Percentiles rank a stretch among this genome's conserved stretches.
Conservation (phyloP, 1,140 invertebrate species). For the Eubasilissa regina region DNA sequence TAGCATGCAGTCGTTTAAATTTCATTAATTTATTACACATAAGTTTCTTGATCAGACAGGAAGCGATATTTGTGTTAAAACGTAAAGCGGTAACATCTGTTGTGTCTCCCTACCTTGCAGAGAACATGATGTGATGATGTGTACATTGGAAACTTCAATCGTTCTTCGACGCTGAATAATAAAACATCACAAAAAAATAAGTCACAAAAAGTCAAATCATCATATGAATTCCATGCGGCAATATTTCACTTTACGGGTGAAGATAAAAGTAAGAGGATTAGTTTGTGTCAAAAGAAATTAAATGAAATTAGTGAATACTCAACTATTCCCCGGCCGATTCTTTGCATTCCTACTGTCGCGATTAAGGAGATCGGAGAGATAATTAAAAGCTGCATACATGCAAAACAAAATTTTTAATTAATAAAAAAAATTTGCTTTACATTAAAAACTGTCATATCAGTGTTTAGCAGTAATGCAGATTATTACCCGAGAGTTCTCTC, state of each 20-base stretch:
- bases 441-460: too few relatives aligned
- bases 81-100: too few relatives aligned
- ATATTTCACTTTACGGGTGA: conserved; percentile 12
- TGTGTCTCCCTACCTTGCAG: conserved; percentile 20
- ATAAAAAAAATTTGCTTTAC: conserved; percentile 4
- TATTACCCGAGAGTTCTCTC: too few relatives aligned
- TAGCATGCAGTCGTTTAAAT: too few relatives aligned
- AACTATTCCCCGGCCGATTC: not conserved
- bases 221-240: not conserved
- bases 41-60: too few relatives aligned
- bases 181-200: conserved; percentile 10
- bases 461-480: too few relatives aligned
- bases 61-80: too few relatives aligned
- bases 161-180: conserved; percentile 15
- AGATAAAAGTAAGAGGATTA: not conserved
- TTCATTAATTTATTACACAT: too few relatives aligned
- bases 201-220: not conserved
- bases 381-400: not conserved
- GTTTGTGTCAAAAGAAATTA: not conserved
- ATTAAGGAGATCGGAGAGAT: conserved; percentile 3
- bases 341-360: not conserved
- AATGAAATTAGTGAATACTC: conserved; percentile 15
- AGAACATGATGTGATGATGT: not conserved
- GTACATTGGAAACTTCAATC: conserved; percentile 5
- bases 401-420: conserved; percentile 8